Base-by-base conservation (phyloP, 2,888 invertebrate genomes). In the Mesorhabditis sp. region DNA sequence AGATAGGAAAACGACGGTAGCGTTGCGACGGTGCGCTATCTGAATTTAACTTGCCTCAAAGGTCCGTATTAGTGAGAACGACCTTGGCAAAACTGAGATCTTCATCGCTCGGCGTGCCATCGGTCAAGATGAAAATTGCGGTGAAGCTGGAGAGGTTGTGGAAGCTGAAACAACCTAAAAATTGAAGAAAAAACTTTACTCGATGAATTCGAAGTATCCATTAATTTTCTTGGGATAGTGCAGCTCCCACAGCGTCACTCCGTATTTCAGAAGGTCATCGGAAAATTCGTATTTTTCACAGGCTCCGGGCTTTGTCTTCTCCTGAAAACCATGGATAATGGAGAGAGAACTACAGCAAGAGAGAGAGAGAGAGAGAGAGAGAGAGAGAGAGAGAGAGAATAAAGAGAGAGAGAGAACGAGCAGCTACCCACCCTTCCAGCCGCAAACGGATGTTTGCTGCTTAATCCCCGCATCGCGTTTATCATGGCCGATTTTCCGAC, bases 41-140 rank as follows among this genome's bases (percentile, higher is more conserved):
- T 50, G 10, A 28, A 45, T 15, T 43, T 66, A 41, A 10, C 2
- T 42, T n/a, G 13, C 13, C 10, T 66, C 41, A 41, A n/a, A 13
- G 10, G 7, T 15, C 45, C 7, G n/a, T 43, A 42, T 15, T 42
- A 4, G 41, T 65, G 45, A 66, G 70, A 15, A 74, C 75, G 65
- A 80, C 76, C 66, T 80, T 80, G 7, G 79, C 76, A 65, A 80
- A 80, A 10, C 78, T 72, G 58, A 80, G 69, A 71, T 80, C 79
- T 61, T 72, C 73, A 62, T 78, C 78, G n/a, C 71, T 74, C 44
- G 79, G 79, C 44, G 70, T 72, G 64, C 73, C 74, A 65, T 78
- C 74, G 10, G 77, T 74, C 15, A 80, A 41, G 15, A 80, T 72
- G 66, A 80, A 80, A 45, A 80, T 69, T 15, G 79, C 78, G 6